A percentile compares a stretch with the other conserved stretches of the same genome.
Conservation (phyloP, 2,888 invertebrate genomes). For the Pogonocherus hispidulus region DNA sequence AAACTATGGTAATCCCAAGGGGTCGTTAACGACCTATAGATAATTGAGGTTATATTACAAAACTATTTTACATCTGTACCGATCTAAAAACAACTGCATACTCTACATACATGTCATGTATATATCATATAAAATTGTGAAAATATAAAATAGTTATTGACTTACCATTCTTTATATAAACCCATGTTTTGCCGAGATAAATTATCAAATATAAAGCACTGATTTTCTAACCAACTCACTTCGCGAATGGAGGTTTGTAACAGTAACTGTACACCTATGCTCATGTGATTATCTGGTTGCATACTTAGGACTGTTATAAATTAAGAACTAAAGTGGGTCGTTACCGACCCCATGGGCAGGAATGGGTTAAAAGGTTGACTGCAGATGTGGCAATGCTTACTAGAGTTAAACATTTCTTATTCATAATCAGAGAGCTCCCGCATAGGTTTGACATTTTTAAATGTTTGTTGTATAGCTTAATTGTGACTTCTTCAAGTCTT, state of each 20-base stretch:
- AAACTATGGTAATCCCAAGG: not conserved
- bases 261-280: not conserved
- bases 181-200: not conserved
- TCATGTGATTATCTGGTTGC: not conserved
- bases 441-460: no score
- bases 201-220: not conserved
- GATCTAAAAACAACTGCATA: conserved; percentile 3
- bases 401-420: no score
- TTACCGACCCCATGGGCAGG: conserved; percentile 1
- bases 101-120: not conserved
- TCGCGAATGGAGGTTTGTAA: not conserved
- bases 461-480: no score
- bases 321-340: conserved; percentile 2
- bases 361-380: conserved; percentile 6
- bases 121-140: conserved; percentile 6
- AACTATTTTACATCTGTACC: conserved; percentile 3
- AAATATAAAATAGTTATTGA: conserved; percentile 7
- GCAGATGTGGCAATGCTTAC: no score
- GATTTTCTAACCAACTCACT: not conserved
- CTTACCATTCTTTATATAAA: not conserved
- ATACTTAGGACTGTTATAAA: conserved; percentile 8
- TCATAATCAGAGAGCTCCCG: no score
- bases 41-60: conserved; percentile 2
- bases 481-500: no score
- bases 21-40: not conserved